Conservation (phyloP, 2,888 invertebrate genomes). For the Mimachlamys varia region DNA sequence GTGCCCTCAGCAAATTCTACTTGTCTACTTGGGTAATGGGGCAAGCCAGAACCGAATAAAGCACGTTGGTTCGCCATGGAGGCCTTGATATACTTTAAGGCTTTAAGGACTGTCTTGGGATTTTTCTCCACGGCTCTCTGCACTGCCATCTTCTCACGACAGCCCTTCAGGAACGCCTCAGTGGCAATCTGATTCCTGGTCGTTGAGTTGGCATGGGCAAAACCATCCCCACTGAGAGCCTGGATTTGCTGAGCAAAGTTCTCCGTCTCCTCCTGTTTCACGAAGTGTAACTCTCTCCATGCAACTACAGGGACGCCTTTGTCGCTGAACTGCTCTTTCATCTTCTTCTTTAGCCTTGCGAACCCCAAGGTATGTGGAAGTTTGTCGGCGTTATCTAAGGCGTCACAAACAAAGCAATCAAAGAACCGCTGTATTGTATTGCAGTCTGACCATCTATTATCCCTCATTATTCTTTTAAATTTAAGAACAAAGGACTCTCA, state of each 20-base stretch:
- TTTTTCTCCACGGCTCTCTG: conserved; percentile 23
- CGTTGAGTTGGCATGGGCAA: not conserved
- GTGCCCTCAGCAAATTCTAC: not conserved
- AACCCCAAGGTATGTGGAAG: not conserved
- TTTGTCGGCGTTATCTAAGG: conserved; percentile 37
- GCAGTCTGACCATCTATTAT: conserved; percentile 25
- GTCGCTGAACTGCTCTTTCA: conserved; percentile 36
- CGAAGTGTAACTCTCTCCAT: conserved; percentile 25
- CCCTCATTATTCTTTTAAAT: conserved; percentile 26
- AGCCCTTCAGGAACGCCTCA: not conserved
- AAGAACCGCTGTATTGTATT: not conserved
- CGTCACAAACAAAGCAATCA: not conserved
- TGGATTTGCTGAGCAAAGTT: conserved; percentile 37
- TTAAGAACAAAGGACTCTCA: not conserved
- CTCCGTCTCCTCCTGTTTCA: conserved; percentile 33
- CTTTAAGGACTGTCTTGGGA: not conserved
- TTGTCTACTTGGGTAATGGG: not conserved
- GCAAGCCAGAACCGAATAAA: not conserved
- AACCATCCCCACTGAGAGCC: not conserved
- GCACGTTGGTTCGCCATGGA: not conserved
- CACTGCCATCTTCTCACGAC: conserved; percentile 5
- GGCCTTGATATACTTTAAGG: not conserved
- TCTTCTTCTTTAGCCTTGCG: not conserved
- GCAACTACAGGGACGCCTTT: conserved; percentile 37
- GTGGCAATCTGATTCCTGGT: not conserved